Evolutionary conservation across 2,113 vertebrate genomes (phyloP).

Genomic region (Dendropsophus ebraccatus): DNA sequence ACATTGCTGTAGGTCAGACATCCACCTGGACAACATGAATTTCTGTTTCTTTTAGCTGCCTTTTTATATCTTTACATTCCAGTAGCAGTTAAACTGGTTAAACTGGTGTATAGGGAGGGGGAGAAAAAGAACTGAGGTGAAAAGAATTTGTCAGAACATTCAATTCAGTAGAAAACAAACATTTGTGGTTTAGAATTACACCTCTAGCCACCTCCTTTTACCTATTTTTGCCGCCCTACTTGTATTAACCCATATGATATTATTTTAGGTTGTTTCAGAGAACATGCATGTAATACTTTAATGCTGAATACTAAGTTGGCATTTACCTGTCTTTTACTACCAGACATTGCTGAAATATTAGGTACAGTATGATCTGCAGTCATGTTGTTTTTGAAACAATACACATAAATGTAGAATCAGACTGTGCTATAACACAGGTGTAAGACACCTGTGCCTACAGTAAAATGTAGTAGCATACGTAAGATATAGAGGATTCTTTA

Average conservation of each 20-base stretch:
- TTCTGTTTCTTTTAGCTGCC: neutral
- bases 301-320: too few species aligned
- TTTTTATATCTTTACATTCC: slow-evolving; percentile 48
- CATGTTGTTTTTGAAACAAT: neutral
- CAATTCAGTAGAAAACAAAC: slow-evolving; percentile 57
- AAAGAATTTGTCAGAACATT: slow-evolving; percentile 59
- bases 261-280: neutral
- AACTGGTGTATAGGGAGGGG: slow-evolving; percentile 47
- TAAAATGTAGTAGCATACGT: too few species aligned
- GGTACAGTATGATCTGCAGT: too few species aligned
- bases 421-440: too few species aligned
- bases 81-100: slow-evolving; percentile 49
- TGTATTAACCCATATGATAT: neutral
- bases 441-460: too few species aligned
- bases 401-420: neutral
- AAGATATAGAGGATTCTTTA: too few species aligned
- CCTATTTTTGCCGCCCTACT: slow-evolving; percentile 9
- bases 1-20: neutral
- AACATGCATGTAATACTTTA: neutral
- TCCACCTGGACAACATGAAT: neutral
- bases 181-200: slow-evolving; percentile 54
- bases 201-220: slow-evolving; percentile 30
- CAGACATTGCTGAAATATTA: too few species aligned
- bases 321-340: too few species aligned
- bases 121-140: slow-evolving; percentile 41